Evolutionary conservation across 2,888 invertebrate genomes (phyloP).

Genomic region (Muscina levida): DNA sequence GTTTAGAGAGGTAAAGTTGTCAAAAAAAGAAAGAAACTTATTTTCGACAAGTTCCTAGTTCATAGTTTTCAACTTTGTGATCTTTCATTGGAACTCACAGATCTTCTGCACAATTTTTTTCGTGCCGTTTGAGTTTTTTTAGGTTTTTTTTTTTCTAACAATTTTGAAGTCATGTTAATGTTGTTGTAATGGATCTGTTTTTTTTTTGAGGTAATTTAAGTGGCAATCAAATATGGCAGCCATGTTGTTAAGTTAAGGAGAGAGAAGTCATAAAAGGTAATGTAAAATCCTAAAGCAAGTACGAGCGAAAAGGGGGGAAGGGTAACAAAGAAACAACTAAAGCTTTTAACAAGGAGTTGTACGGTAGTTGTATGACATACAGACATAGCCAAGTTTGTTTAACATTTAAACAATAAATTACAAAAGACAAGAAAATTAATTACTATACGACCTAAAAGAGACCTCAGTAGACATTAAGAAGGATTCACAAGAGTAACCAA

Average conservation of each 20-base stretch:
- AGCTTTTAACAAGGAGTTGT: background rate
- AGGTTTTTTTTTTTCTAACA: slow-evolving; percentile 39
- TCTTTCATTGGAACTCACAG: no score
- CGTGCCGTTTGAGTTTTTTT: slow-evolving; percentile 1
- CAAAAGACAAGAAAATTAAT: no score
- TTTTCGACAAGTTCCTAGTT: slow-evolving; percentile 41
- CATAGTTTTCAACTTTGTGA: slow-evolving; percentile 53
- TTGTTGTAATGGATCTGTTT: slow-evolving; percentile 21
- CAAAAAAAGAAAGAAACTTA: background rate
- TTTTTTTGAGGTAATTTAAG: slow-evolving; percentile 20
- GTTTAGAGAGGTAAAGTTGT: slow-evolving; percentile 42
- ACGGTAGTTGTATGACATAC: no score
- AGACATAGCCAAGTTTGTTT: no score
- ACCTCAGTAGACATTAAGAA: no score
- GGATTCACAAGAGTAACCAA: no score
- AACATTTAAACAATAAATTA: no score
- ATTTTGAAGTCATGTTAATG: slow-evolving; percentile 56
- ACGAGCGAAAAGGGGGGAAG: no score
- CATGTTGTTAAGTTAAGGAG: no score
- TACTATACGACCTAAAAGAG: no score
- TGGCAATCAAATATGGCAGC: slow-evolving; percentile 11
- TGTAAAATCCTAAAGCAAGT: no score
- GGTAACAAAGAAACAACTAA: background rate
- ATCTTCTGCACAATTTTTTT: no score
- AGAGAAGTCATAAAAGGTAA: slow-evolving; percentile 19